Evolutionary conservation across 2,113 vertebrate genomes (phyloP), one percentile per base, ranked within the genome.

Genomic region (Numida meleagris): DNA sequence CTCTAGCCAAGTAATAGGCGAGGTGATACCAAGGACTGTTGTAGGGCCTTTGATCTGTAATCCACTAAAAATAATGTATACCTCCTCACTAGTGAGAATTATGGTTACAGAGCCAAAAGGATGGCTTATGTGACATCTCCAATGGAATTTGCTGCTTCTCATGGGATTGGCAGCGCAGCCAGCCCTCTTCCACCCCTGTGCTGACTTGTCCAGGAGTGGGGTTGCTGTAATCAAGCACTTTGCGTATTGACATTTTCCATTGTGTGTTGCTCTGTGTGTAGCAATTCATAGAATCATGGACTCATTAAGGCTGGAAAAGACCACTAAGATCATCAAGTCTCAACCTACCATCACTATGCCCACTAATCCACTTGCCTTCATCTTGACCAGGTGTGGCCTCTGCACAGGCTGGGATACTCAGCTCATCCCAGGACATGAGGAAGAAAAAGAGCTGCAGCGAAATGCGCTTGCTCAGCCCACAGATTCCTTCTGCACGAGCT

Each of bases 401-500:
- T 45, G 14, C 53, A 53, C 0, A 0, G 45, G 18, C 79, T 71
- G 40, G 3, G 5, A 10, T 62, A 16, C 11, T 75, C 45, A 82
- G 3, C 68, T 88, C 65, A 8, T 66, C 19, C 42, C 3, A 0
- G 72, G 65, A 58, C 76, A 33, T 45, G n/a, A 74, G 0, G 1
- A 75, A 57, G 62, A 87, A 48, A 81, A 67, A 5, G 31, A 81
- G 82, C 67, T 68, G 76, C 82, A 59, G 82, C 80, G 63, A 73
- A 23, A 83, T 83, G 90, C 2, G 1, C 91, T 95, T 1, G 0
- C 88, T 95, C 89, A 84, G 94, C 59, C 59, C 40, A 86, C 88
- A 78, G 89, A 97, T 97, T 95, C 95, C 94, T 97, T 95, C 94
- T 91, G 89, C 70, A 65, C 73, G 43, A 96, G 86, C 94, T 97